A percentile compares a stretch with the other conserved stretches of the same genome.
phyloP scores from a whole-genome alignment of 2,113 vertebrate species.

The Oryzias celebensis region DNA sequence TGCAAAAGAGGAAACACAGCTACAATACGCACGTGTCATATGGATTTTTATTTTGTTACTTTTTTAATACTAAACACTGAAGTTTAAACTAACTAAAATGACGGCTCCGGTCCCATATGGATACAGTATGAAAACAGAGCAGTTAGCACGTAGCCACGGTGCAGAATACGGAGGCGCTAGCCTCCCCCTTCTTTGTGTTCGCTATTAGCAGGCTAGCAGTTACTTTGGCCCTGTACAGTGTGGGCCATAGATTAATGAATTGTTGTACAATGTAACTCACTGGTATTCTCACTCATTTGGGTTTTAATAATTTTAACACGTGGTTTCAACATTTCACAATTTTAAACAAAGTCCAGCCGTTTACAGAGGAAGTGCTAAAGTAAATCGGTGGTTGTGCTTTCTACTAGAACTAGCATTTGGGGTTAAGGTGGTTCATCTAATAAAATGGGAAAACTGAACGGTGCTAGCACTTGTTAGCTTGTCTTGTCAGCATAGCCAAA shows the following conservation, averaged over 20 bases:
- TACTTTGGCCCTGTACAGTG: constrained; percentile 51
- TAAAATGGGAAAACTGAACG: constrained; percentile 50
- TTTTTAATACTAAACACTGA: neutral
- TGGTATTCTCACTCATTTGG: constrained; percentile 3
- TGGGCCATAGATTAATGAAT: constrained; percentile 52
- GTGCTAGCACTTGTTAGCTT: constrained; percentile 55
- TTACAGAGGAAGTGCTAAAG: neutral
- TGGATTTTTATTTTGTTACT: neutral
- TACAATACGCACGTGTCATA: neutral
- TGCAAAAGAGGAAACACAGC: neutral
- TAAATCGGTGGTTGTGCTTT: neutral
- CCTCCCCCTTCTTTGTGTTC: constrained; percentile 71
- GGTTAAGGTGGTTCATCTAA: constrained; percentile 50
- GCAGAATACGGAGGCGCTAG: constrained; percentile 33
- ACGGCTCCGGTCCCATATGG: constrained; percentile 17
- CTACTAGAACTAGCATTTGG: constrained; percentile 19
- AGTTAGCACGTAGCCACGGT: constrained; percentile 44
- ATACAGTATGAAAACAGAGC: constrained; percentile 21
- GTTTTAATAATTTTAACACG: neutral
- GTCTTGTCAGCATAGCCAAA: constrained; percentile 33
- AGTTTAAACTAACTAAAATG: neutral
- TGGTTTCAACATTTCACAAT: neutral
- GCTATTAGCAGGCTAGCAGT: constrained; percentile 54
- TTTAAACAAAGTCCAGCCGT: neutral
- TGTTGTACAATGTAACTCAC: constrained; percentile 58